Evolutionary conservation across 2,888 invertebrate genomes (phyloP).

Genomic region (Hemistola chrysoprasaria): DNA sequence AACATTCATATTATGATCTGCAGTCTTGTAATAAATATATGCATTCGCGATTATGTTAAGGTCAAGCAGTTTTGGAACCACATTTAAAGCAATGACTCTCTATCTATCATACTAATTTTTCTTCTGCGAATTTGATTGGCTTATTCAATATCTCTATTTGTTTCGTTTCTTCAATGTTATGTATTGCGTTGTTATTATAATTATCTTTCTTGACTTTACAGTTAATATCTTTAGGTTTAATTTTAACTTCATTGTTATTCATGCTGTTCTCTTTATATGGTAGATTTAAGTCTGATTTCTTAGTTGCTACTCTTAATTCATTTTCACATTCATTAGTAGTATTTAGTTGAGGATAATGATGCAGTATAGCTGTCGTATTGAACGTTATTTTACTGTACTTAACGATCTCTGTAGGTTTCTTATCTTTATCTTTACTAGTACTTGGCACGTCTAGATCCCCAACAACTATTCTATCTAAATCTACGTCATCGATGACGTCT

Average conservation of each 20-base stretch:
- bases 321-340: constrained; percentile 46
- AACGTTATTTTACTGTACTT: constrained; percentile 75
- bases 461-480: constrained; percentile 43
- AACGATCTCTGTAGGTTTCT: constrained; percentile 60
- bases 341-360: constrained; percentile 66
- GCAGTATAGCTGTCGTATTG: constrained; percentile 71
- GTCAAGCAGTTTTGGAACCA: constrained; percentile 13
- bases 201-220: constrained; percentile 46
- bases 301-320: constrained; percentile 37
- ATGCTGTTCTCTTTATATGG: constrained; percentile 41
- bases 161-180: constrained; percentile 42
- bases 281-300: constrained; percentile 59
- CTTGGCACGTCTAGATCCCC: constrained; percentile 53
- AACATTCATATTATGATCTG: too few relatives aligned
- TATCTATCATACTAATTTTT: constrained; percentile 69
- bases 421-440: constrained; percentile 54
- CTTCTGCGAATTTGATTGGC: constrained; percentile 70
- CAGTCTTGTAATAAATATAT: not conserved
- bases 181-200: constrained; percentile 58
- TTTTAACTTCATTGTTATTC: constrained; percentile 58
- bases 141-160: constrained; percentile 52
- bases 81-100: constrained; percentile 5
- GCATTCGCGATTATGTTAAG: constrained; percentile 22
- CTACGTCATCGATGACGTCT: constrained; percentile 55
- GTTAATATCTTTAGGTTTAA: constrained; percentile 15